Conservation (phyloP, 1,140 invertebrate species). For the Cyclina sinensis region DNA sequence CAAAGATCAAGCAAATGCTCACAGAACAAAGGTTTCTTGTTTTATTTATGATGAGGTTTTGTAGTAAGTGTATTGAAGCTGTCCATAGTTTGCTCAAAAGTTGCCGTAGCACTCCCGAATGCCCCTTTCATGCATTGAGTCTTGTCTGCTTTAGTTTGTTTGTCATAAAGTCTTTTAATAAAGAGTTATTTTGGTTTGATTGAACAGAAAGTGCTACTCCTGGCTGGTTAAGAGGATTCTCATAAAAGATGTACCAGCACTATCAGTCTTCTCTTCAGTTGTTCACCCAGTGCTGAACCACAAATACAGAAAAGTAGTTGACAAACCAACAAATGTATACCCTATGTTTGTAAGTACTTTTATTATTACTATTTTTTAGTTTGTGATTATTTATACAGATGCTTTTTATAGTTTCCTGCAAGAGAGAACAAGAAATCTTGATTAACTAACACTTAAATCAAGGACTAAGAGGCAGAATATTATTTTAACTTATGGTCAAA, state of each 20-base stretch:
- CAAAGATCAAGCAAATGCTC: too few relatives aligned
- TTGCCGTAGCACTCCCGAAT: too few relatives aligned
- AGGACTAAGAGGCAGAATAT: constrained; percentile 6
- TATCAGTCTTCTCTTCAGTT: constrained; percentile 22
- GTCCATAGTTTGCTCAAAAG: too few relatives aligned
- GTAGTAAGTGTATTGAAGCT: too few relatives aligned
- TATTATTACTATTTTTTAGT: too few relatives aligned
- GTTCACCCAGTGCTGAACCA: constrained; percentile 20
- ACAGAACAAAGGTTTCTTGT: too few relatives aligned
- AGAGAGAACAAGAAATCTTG: constrained; percentile 25
- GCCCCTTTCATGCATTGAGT: too few relatives aligned
- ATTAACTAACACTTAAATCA: not conserved
- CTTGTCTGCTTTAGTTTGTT: too few relatives aligned
- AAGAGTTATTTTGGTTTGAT: not conserved
- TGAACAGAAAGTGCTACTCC: constrained; percentile 24
- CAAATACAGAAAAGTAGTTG: constrained; percentile 39
- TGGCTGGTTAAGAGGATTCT: constrained; percentile 59
- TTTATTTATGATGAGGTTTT: too few relatives aligned
- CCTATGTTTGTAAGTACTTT: constrained; percentile 51
- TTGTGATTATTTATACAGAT: constrained; percentile 1
- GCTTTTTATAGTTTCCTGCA: not conserved
- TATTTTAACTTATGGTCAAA: not conserved
- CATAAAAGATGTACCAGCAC: constrained; percentile 27
- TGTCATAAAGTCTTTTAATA: not conserved
- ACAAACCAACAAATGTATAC: constrained; percentile 22